Evolutionary conservation across 2,888 invertebrate genomes (phyloP).

Genomic region (Onthophagus sagittarius): DNA sequence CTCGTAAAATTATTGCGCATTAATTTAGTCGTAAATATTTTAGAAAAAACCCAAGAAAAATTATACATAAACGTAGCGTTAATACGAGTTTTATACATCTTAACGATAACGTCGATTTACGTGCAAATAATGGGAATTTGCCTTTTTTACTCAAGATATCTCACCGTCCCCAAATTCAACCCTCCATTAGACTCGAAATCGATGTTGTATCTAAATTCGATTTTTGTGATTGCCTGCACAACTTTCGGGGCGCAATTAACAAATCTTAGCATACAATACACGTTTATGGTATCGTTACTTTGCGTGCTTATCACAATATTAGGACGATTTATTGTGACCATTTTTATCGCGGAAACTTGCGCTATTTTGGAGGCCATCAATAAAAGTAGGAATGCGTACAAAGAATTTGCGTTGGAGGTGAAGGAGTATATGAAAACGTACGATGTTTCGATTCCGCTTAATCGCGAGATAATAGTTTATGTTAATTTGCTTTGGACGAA

Average conservation of each 20-base stretch:
- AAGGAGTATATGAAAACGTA: slow-evolving; percentile 16
- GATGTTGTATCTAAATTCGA: background rate
- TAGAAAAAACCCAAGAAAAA: slow-evolving; percentile 20
- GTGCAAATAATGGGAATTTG: slow-evolving; percentile 16
- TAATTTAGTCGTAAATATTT: slow-evolving; percentile 15
- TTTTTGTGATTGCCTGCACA: slow-evolving; percentile 13
- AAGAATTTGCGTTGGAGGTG: slow-evolving; percentile 13
- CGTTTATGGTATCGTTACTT: slow-evolving; percentile 10
- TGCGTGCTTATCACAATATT: slow-evolving; percentile 13
- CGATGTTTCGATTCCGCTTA: slow-evolving; percentile 14
- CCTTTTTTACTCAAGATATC: slow-evolving; percentile 8
- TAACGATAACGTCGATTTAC: slow-evolving; percentile 19
- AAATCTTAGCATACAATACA: slow-evolving; percentile 3
- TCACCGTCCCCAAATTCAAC: background rate
- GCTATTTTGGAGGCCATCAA: slow-evolving; percentile 19
- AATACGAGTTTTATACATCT: slow-evolving; percentile 17
- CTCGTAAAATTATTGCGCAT: slow-evolving; percentile 21
- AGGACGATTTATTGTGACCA: slow-evolving; percentile 18
- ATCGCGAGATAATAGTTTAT: slow-evolving; percentile 18
- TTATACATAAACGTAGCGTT: slow-evolving; percentile 24
- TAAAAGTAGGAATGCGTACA: slow-evolving; percentile 12
- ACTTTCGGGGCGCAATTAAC: slow-evolving; percentile 12
- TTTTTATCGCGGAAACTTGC: slow-evolving; percentile 22
- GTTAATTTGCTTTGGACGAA: slow-evolving; percentile 24
- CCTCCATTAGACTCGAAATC: slow-evolving; percentile 12